Evolutionary conservation across 2,888 invertebrate species (phyloP), one percentile per base, ranked within the genome.

Genomic region (Strigamia maritima): DNA sequence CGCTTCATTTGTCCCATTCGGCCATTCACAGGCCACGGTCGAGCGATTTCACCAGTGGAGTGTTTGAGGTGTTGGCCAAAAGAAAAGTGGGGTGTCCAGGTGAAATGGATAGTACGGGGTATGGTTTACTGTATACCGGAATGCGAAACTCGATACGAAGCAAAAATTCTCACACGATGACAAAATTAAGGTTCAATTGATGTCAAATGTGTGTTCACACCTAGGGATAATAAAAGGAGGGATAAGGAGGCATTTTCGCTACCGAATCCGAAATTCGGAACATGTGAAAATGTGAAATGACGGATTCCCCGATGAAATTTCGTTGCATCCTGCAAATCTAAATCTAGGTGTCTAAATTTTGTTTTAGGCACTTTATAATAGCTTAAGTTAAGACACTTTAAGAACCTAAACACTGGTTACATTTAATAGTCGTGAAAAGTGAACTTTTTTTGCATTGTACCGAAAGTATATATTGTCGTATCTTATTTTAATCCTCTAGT

Each of bases 1-100:
- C 28, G 70, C 70, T 70, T 70, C 70, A 70, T 70, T 70, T 70
- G 70, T 14, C 70, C 70, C 70, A 70, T 70, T 70, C 26, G 28
- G 28, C 70, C 70, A 70, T 70, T 70, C 26, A 70, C 16, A 26
- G 14, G 7, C 22, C 26, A 70, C 22, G 54, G 19, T 54, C 24
- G 26, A 70, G 16, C 12, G 70, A 2, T 7, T 26, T 26, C 28
- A 2, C 70, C 14, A n/a, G 70, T 8, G 28, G 26, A 28, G 28
- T 60, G 3, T 60, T 60, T 22, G 12, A 10, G 38, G 60, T 8
- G 22, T 60, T 19, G 60, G 60, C 19, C 19, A 22, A 60, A 22
- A 60, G 60, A 22, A 22, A 60, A 60, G 7, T 12, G 12, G 22
- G 65, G 65, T 65, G 12, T 28, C 70, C 70, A 70, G 70, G 70